Percentiles rank a stretch among this genome's conserved stretches.
Conservation (phyloP, 2,888 invertebrate species). For the Phyllotreta cruciferae region DNA sequence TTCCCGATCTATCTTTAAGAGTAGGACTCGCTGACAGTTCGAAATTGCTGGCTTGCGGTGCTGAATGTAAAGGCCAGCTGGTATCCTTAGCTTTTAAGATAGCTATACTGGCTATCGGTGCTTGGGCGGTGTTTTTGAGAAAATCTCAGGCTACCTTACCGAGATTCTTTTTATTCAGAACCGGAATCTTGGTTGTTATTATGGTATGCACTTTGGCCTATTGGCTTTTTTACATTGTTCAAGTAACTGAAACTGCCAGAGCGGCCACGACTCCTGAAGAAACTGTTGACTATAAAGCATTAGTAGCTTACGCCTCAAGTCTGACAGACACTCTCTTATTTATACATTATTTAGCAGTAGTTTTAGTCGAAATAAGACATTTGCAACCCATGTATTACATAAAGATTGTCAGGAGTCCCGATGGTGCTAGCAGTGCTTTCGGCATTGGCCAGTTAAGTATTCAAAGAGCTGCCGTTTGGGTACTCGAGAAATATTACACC, state of each 20-base stretch:
- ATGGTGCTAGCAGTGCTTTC: conserved; percentile 89
- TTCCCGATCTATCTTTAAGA: conserved; percentile 75
- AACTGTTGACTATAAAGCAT: conserved; percentile 82
- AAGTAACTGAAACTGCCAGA: conserved; percentile 82
- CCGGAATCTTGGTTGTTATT: conserved; percentile 86
- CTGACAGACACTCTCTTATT: conserved; percentile 93
- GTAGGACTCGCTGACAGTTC: conserved; percentile 73
- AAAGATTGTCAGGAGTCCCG: conserved; percentile 93
- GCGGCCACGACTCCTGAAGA: conserved; percentile 81
- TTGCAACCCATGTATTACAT: conserved; percentile 88
- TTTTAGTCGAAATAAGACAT: conserved; percentile 92
- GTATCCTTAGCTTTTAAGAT: conserved; percentile 92
- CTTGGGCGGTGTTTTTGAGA: conserved; percentile 92
- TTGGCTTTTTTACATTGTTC: conserved; percentile 97
- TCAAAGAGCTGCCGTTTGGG: conserved; percentile 94
- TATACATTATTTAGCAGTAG: conserved; percentile 92
- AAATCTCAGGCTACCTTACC: conserved; percentile 88
- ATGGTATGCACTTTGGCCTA: conserved; percentile 94
- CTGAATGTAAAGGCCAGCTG: conserved; percentile 93
- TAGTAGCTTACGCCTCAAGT: conserved; percentile 92
- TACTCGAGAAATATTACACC: conserved; percentile 93
- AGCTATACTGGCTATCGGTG: conserved; percentile 84
- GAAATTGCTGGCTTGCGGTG: conserved; percentile 82
- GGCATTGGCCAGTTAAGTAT: conserved; percentile 91
- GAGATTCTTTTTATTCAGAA: conserved; percentile 88